Percentiles rank a stretch among this genome's conserved stretches.
Evolutionary conservation across 35 echinoderm and acorn worm genomes (phyloP).

Genomic region (Patiria miniata): DNA sequence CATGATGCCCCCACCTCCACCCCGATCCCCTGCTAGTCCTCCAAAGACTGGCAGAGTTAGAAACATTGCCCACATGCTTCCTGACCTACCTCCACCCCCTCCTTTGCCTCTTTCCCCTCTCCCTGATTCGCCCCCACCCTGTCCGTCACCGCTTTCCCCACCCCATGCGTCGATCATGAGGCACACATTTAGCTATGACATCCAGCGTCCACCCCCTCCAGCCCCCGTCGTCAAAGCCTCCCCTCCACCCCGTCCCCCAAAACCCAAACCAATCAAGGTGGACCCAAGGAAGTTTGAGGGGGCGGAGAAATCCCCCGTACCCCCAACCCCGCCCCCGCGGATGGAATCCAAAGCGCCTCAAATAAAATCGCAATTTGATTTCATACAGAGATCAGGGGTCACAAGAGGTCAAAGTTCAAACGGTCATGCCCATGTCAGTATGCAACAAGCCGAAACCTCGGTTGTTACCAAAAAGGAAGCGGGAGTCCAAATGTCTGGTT

Average conservation of each 20-base stretch:
- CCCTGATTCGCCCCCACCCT: neutral
- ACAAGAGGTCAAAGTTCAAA: slow-evolving; percentile 3
- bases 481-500: slow-evolving; percentile 38
- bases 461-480: slow-evolving; percentile 23
- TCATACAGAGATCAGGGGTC: neutral
- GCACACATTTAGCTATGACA: neutral
- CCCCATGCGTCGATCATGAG: neutral
- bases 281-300: neutral
- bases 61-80: slow-evolving; percentile 23
- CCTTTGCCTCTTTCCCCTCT: neutral
- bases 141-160: neutral
- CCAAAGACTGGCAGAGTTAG: neutral
- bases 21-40: neutral
- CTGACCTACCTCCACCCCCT: neutral
- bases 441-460: neutral
- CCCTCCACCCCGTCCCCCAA: neutral
- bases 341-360: neutral
- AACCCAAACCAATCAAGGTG: neutral
- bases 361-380: neutral
- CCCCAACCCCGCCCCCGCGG: neutral
- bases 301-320: neutral
- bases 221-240: neutral
- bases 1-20: neutral
- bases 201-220: neutral
- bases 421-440: neutral